Base-by-base conservation (phyloP, 2,888 invertebrate genomes). In the Zhuqinia jingwanae region DNA sequence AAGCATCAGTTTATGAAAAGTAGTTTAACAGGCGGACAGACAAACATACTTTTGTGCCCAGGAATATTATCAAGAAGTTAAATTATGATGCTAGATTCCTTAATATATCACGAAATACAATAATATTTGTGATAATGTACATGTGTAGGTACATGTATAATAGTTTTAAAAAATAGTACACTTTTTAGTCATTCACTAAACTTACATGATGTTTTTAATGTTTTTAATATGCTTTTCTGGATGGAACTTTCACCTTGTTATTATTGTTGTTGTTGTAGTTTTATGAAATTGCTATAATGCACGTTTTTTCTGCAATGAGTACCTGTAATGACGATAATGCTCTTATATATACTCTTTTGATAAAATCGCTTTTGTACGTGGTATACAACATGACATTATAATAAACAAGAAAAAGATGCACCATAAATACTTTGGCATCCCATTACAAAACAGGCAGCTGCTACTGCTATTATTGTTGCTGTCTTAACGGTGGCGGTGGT, bases 241-340 rank as follows among this genome's bases (percentile, higher is more conserved):
- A 45, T 22, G 22, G 15, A 15, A 70, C 45, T 22, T 47, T 45
- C 25, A 22, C 22, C 30, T 50, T 15, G n/a, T n/a, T n/a, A n/a
- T n/a, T 78, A 70, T 81, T 65, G 58, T 42, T 75, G 73, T 60
- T 58, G 17, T 60, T 82, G 73, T 73, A 60, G 82, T 42, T 73
- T 60, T n/a, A 58, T 50, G 60, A 45, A 45, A 22, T 68, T 45
- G 47, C 45, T 82, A 60, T 82, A 73, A 82, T 75, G 60, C 47
- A 73, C 50, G 27, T 65, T 79, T 68, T 65, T 53, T 68, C 25
- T 27, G 47, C 15, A 77, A 22, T n/a, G 47, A 60, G 78, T 15
- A 25, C 15, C 70, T n/a, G n/a, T 22, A 75, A 25, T 30, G 22
- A 75, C 30, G 30, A 75, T 30, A 53, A 36, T 36, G 36, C 36